Evolutionary conservation across 2,888 invertebrate species (phyloP).

Genomic region (Aleiodes alternator): DNA sequence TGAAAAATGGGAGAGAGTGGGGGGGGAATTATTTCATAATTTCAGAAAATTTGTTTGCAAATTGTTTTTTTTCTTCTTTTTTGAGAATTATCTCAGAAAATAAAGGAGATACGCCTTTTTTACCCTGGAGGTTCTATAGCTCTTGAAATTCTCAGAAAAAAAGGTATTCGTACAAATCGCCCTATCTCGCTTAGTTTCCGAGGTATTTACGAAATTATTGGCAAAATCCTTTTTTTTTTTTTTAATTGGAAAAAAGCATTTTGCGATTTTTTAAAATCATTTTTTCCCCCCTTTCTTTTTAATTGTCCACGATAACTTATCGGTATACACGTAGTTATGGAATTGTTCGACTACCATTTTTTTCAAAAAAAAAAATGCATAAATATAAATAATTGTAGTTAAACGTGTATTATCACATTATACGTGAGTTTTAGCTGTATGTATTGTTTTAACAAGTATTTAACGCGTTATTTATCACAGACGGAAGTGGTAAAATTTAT

Average conservation of each 20-base stretch:
- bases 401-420: conserved; percentile 15
- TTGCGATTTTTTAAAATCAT: too few species aligned
- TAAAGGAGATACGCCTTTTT: too few species aligned
- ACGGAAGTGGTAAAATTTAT: conserved; percentile 27
- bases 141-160: too few species aligned
- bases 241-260: neutral
- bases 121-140: too few species aligned
- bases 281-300: too few species aligned
- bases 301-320: neutral
- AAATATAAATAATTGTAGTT: neutral
- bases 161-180: too few species aligned
- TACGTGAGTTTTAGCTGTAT: conserved; percentile 8
- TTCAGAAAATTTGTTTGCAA: too few species aligned
- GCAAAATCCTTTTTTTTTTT: neutral
- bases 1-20: too few species aligned
- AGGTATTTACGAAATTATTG: neutral
- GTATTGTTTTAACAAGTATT: neutral
- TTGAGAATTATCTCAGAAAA: too few species aligned
- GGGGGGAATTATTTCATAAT: too few species aligned
- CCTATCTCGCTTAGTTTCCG: too few species aligned
- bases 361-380: neutral
- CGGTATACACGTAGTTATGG: neutral
- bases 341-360: neutral
- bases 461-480: conserved; percentile 17
- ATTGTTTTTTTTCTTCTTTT: too few species aligned